Conservation (phyloP, 2,113 vertebrate genomes). For the Erinaceus europaeus region DNA sequence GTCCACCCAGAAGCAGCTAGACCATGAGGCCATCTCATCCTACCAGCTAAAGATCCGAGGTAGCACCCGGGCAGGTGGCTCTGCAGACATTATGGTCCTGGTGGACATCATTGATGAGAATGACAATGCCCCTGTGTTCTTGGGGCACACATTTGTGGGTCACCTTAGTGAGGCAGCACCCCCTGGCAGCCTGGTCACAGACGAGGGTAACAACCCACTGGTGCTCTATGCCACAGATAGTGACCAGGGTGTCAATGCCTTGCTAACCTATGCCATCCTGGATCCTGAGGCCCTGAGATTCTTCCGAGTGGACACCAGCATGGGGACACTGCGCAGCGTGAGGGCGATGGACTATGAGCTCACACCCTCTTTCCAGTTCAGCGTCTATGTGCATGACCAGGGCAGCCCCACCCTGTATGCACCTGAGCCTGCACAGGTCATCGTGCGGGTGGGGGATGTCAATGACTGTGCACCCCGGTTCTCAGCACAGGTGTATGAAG, state of each 20-base stretch:
- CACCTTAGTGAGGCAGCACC: conserved; percentile 90
- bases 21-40: conserved; percentile 89
- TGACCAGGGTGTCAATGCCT: conserved; percentile 89
- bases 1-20: conserved; percentile 84
- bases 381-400: conserved; percentile 89
- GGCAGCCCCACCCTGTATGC: conserved; percentile 89
- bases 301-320: conserved; percentile 91
- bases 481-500: conserved; percentile 80
- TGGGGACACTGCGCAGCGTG: conserved; percentile 88
- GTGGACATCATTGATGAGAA: conserved; percentile 94
- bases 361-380: conserved; percentile 86
- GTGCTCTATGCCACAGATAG: conserved; percentile 90
- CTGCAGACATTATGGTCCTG: conserved; percentile 81
- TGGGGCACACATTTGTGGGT: conserved; percentile 84
- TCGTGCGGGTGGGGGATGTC: conserved; percentile 85
- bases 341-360: conserved; percentile 90
- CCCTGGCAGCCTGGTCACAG: conserved; percentile 89
- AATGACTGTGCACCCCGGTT: conserved; percentile 94
- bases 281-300: conserved; percentile 87
- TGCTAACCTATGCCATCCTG: conserved; percentile 91
- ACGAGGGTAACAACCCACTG: conserved; percentile 87
- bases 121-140: conserved; percentile 90
- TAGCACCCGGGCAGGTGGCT: conserved; percentile 85
- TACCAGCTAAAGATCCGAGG: conserved; percentile 90
- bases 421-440: conserved; percentile 86